Evolutionary conservation across 2,888 invertebrate species (phyloP), one percentile per base, ranked within the genome.

Genomic region (Caenorhabditis imperialis): DNA sequence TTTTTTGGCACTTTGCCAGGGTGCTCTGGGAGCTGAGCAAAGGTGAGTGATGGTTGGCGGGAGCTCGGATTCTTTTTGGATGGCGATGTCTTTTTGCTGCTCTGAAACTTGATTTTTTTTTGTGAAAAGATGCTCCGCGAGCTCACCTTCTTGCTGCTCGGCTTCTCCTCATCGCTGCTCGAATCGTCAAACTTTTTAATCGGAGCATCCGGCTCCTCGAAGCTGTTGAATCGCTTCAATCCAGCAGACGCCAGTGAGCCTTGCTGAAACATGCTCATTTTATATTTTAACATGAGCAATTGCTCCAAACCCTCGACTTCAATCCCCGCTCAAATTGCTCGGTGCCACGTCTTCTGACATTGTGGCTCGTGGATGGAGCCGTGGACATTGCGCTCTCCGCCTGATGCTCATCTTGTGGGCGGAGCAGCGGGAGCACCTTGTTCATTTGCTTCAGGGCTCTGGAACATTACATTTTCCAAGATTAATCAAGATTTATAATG

Each of bases 141-240:
- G 30, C 30, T 10, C 30, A 30, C 53, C 53, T 61, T 61, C 14
- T 70, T 70, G 45, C 70, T 72, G 30, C 40, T 35, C 23, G 33
- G 25, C 35, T 58, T 54, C 40, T 75, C 65, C 3, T 75, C 78
- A 10, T 78, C 78, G 61, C 73, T 73, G 62, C 73, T 73, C 20
- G 70, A 70, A 27, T 78, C 78, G 37, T 78, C 78, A 33, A 75
- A 76, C 23, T 73, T 75, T 47, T 78, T 78, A 12, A 51, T 73
- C n/a, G 60, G 50, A n/a, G 47, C 42, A 27, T 72, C 72, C 1
- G 75, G 75, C 42, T 67, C 75, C 30, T 75, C 75, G 16, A 70
- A 51, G 37, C 75, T 75, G 33, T 54, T 65, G 61, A 53, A 75
- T 16, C 48, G 48, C 10, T 70, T 51, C n/a, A 58, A 23, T 10